Conservation (phyloP, 2,888 invertebrate genomes). For the Argyresthia goedartella region DNA sequence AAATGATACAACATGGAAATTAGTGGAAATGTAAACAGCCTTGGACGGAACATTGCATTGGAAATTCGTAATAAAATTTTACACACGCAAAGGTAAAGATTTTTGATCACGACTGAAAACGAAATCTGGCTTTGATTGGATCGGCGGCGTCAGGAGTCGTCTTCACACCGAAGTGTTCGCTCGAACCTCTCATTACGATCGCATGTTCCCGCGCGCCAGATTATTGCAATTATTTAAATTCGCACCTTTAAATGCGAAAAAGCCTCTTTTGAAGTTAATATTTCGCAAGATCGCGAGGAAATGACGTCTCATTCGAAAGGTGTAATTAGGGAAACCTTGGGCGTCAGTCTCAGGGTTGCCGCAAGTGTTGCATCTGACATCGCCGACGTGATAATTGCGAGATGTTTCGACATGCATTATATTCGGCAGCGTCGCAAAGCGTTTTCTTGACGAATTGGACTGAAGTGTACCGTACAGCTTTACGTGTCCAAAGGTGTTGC, state of each 20-base stretch:
- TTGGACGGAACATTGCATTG: constrained; percentile 19
- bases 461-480: not conserved
- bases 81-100: constrained; percentile 30
- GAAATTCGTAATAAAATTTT: constrained; percentile 60
- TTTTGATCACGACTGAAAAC: constrained; percentile 11
- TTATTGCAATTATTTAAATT: constrained; percentile 72
- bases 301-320: constrained; percentile 70
- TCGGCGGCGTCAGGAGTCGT: constrained; percentile 21
- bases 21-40: not conserved
- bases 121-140: constrained; percentile 3
- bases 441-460: not conserved
- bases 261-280: constrained; percentile 63
- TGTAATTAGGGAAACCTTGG: constrained; percentile 66
- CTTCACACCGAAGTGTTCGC: constrained; percentile 26
- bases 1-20: not conserved
- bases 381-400: constrained; percentile 47
- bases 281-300: constrained; percentile 62
- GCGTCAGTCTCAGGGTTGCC: constrained; percentile 45
- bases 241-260: constrained; percentile 66
- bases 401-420: constrained; percentile 45
- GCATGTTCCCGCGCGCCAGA: constrained; percentile 59
- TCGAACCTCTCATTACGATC: constrained; percentile 57
- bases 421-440: not conserved
- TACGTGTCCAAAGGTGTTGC: not conserved
- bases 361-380: constrained; percentile 35